Evolutionary conservation across 2,888 invertebrate genomes (phyloP), one percentile per base, ranked within the genome.

Genomic region (Thymelicus acteon): DNA sequence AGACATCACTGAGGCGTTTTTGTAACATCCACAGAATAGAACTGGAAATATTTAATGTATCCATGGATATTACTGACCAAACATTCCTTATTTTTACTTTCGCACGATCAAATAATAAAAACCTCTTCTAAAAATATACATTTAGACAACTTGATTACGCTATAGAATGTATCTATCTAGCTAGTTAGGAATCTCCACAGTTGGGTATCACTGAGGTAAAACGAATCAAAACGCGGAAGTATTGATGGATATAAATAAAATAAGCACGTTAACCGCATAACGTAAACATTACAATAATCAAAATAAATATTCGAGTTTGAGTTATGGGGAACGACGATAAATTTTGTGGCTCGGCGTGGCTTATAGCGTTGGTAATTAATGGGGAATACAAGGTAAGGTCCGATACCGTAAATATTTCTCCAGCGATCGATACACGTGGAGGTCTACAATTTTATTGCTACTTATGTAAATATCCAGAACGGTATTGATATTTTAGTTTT

Each of bases 271-370:
- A 61, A 52, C 64, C 49, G 48, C 65, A 19, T 65, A 71, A 65
- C 10, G 60, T 71, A 65, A 71, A 65, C 65, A 65, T 60, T 24
- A 39, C 13, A 24, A 57, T 15, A 54, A 63, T 58, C 58, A 69
- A 69, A 69, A 69, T 69, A 69, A 69, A 69, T 39, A 47, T 49
- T 19, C 58, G 52, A 44, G 57, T 57, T 40, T 69, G 69, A 63
- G 58, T 69, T 63, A 63, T 58, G 58, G 37, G 19, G 60, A 64
- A 64, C 54, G 48, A 37, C 31, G 60, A 70, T 70, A 70, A 48
- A 64, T 70, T 64, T 70, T 64, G 39, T 7, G 37, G 7, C 47
- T 52, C 49, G 62, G 60, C 40, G 19, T 64, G 63, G 63, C 15
- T 64, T 64, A 49, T 60, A 64, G 64, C 70, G 40, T 12, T 49